Evolutionary conservation across 2,888 invertebrate genomes (phyloP).

Genomic region (Palloptera scutellata): DNA sequence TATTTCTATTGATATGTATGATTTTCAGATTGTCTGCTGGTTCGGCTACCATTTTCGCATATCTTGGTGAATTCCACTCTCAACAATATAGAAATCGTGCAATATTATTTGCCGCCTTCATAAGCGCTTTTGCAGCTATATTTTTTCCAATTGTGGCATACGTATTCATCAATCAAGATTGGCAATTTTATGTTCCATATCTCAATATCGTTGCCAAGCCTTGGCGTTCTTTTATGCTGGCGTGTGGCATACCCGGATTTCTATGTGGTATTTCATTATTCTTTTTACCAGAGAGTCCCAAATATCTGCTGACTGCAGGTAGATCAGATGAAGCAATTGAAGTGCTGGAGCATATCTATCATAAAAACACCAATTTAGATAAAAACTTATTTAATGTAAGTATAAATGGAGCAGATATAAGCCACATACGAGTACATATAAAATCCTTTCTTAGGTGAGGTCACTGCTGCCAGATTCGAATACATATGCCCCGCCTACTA

Average conservation of each 20-base stretch:
- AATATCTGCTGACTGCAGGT: slow-evolving; percentile 52
- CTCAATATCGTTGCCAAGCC: slow-evolving; percentile 51
- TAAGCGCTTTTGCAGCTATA: slow-evolving; percentile 52
- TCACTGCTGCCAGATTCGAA: slow-evolving; percentile 37
- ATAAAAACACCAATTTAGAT: slow-evolving; percentile 44
- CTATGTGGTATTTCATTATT: slow-evolving; percentile 47
- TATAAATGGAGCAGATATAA: neutral
- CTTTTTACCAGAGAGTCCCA: slow-evolving; percentile 59
- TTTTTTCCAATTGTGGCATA: slow-evolving; percentile 55
- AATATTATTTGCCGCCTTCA: slow-evolving; percentile 54
- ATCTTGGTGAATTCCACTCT: slow-evolving; percentile 67
- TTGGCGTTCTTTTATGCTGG: slow-evolving; percentile 57
- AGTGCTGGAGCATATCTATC: slow-evolving; percentile 48
- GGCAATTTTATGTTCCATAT: slow-evolving; percentile 47
- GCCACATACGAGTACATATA: too few relatives aligned
- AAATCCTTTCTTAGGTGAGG: slow-evolving; percentile 28
- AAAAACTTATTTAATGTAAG: slow-evolving; percentile 28
- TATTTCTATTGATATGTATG: neutral
- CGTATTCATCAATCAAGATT: slow-evolving; percentile 54
- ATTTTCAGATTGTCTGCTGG: slow-evolving; percentile 60
- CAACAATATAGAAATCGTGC: slow-evolving; percentile 63
- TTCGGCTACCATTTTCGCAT: slow-evolving; percentile 66
- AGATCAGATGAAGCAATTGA: slow-evolving; percentile 47
- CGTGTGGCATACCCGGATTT: slow-evolving; percentile 53
- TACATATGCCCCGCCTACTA: slow-evolving; percentile 17